These are phyloP conservation scores for Bungarus multicinctus DNA, from an alignment of 2,113 vertebrate species.

Conservation along the genomic window DNA sequence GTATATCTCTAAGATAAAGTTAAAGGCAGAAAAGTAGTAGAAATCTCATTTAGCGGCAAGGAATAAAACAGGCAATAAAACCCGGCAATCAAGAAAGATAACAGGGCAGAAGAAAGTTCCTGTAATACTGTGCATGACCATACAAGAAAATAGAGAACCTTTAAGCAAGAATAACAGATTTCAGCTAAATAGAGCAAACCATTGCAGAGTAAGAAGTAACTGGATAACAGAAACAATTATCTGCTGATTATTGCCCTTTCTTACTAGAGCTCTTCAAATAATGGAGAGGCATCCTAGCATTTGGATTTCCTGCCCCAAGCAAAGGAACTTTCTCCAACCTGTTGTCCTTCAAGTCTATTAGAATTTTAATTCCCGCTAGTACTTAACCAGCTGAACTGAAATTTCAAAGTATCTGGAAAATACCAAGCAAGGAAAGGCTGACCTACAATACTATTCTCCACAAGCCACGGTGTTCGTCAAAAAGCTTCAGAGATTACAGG, in stretches of 20 bases:
- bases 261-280: not conserved
- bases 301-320: not conserved
- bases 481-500: not conserved
- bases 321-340: not conserved
- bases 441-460: not conserved
- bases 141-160: not conserved
- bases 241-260: not conserved
- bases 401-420: not conserved
- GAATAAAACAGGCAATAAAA: not conserved
- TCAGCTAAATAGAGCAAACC: not conserved
- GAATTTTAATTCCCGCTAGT: not conserved
- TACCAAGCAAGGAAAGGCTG: not conserved
- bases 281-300: not conserved
- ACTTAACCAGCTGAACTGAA: not conserved
- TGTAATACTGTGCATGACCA: not conserved
- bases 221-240: not conserved
- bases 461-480: not conserved
- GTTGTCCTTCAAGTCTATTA: not conserved
- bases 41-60: not conserved
- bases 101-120: not conserved
- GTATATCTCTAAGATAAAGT: not conserved
- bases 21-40: not conserved
- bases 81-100: not conserved
- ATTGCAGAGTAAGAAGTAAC: not conserved
- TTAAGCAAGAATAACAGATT: not conserved